Evolutionary conservation across 2,113 vertebrate genomes (phyloP).

Genomic region (Gymnobelideus leadbeateri): DNA sequence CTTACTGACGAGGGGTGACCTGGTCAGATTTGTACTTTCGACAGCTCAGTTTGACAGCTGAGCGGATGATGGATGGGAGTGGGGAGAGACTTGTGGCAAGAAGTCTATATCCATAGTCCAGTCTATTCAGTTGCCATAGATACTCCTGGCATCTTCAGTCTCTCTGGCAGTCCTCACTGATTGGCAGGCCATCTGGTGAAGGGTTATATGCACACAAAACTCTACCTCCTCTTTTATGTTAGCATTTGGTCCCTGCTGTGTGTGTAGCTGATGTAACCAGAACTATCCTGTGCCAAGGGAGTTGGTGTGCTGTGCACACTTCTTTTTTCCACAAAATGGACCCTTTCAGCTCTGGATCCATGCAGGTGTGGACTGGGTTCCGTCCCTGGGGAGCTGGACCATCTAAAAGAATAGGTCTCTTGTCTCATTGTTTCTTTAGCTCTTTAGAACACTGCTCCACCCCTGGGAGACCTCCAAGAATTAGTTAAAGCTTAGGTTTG

Average conservation of each 20-base stretch:
- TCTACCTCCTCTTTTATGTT: background rate
- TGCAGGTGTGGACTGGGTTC: background rate
- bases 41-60: background rate
- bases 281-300: background rate
- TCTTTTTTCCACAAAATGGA: background rate
- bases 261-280: background rate
- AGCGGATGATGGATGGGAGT: background rate
- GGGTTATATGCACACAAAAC: background rate
- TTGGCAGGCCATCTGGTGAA: background rate
- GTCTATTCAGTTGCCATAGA: background rate
- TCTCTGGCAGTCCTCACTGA: background rate
- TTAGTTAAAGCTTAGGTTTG: background rate
- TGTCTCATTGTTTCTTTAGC: background rate
- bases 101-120: background rate
- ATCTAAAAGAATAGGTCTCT: background rate
- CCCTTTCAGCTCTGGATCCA: background rate
- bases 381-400: background rate
- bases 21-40: background rate
- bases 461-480: background rate
- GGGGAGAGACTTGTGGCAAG: background rate
- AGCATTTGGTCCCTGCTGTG: background rate
- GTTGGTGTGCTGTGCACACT: background rate
- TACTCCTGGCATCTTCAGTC: background rate
- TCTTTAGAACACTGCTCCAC: background rate
- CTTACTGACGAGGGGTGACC: background rate